Evolutionary conservation across 2,888 invertebrate species (phyloP), one percentile per base, ranked within the genome.

Genomic region (Brassicogethes aeneus): DNA sequence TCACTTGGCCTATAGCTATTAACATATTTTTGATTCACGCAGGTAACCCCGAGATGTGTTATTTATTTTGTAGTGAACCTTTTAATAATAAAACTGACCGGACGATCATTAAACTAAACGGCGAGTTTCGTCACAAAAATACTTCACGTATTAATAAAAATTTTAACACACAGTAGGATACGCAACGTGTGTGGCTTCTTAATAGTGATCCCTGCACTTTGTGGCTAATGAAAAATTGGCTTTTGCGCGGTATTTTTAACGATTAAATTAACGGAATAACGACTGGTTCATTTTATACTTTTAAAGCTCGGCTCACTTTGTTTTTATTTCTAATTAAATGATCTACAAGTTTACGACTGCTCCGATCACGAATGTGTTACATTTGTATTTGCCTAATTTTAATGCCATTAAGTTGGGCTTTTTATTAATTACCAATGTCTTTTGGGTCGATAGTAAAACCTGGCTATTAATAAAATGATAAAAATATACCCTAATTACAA

Each of bases 111-210:
- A 23, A 23, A 23, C 23, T 5, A 23, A 23, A 23, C 23, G 23
- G 23, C 5, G 23, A 23, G 23, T 23, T 23, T 23, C 23, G 23
- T 23, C 23, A 23, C 10, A 7, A 43, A 41, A 45, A 43, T 45
- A 45, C 43, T 43, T 45, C 41, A 42, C 43, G 43, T 43, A 40
- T 45, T 40, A 40, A 43, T 44, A 40, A 41, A 40, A 45, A 37
- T 35, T 17, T 34, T 15, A 32, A n/a, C 29, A 17, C 37, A 15
- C 35, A 34, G 40, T 37, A 42, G 45, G 40, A 35, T 17, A 38
- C 40, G 30, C 12, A 29, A 23, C 23, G 23, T 23, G 23, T 23
- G 23, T 23, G 23, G 23, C 23, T 23, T 23, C 23, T 23, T 23
- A 23, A 23, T 23, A 23, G 23, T 23, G 23, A 23, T 23, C 23